These are phyloP conservation scores for Drosophila pegasa DNA, from an alignment of 2,888 invertebrate species.

Conservation along the genomic window DNA sequence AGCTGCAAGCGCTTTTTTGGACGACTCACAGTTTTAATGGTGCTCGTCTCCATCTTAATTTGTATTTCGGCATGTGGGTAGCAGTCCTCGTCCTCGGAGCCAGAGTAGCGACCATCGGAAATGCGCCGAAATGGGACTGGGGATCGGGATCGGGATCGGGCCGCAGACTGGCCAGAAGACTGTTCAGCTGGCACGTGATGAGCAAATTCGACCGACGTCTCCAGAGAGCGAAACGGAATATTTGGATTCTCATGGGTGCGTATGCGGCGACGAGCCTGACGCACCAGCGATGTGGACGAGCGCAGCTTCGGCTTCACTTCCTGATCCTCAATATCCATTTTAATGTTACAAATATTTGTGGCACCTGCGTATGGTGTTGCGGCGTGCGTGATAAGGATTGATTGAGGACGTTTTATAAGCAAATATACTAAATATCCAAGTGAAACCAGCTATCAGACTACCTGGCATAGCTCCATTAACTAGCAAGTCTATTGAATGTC, in stretches of 20 bases:
- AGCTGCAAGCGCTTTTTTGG: constrained; percentile 43
- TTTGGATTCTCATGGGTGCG: constrained; percentile 52
- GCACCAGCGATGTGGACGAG: constrained; percentile 55
- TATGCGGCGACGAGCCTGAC: constrained; percentile 55
- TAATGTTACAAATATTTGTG: constrained; percentile 41
- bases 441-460: not conserved
- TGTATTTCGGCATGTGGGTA: constrained; percentile 47
- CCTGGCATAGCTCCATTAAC: not conserved
- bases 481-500: not conserved
- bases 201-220: not conserved
- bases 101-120: constrained; percentile 10
- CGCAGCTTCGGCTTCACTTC: constrained; percentile 36
- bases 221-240: constrained; percentile 31
- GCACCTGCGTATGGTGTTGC: constrained; percentile 41
- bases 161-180: too few species aligned
- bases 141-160: too few species aligned
- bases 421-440: not conserved
- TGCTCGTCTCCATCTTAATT: constrained; percentile 57
- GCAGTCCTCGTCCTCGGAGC: constrained; percentile 42
- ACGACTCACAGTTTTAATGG: constrained; percentile 54
- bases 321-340: constrained; percentile 54
- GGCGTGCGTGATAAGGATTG: constrained; percentile 15
- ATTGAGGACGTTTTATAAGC: not conserved
- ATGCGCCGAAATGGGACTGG: constrained; percentile 6
- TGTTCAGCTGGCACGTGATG: not conserved